Evolutionary conservation across 2,888 invertebrate genomes (phyloP), one percentile per base, ranked within the genome.

Genomic region (Ennomos fuscantarius): DNA sequence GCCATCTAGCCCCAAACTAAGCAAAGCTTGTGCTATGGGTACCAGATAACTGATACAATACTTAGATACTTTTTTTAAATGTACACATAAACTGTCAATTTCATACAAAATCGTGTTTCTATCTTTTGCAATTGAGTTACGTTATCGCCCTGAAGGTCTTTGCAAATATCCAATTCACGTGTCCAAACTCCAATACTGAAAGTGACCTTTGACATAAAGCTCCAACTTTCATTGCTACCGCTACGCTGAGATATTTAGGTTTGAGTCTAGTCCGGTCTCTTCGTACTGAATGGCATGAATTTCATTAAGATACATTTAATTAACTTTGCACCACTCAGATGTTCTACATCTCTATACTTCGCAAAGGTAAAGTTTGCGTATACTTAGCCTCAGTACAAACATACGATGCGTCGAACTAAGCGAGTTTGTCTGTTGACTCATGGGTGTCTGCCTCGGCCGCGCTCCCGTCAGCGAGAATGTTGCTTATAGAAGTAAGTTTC

Each of bases 401-500:
- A 84, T 68, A 47, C 60, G 74, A 78, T 81, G 83, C 79, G 79
- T 75, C 66, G 72, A 79, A 81, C 83, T 82, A 77, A 81, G 83
- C 74, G 78, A 84, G 83, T 87, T 84, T 84, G 77, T 82, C 79
- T 84, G 79, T 85, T 82, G 82, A 79, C 81, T 71, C 65, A 67
- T 65, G 62, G 68, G 70, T 68, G 47, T 57, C 52, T 57, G 68
- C 63, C n/a, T 1, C 15, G 12, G 12, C 15, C 24, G 40, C 62
- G 55, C 54, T 51, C 55, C 45, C 59, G 56, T 43, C 57, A 55
- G 58, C 61, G 42, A 32, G 58, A 57, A 60, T 62, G 63, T 62
- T 44, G 66, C 65, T 70, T 69, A 78, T 73, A 72, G 76, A 71
- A 81, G 81, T 81, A 79, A 76, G 70, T 81, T 79, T 71, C 64